Conservation (phyloP, 2,888 invertebrate species). For the Pasiphila rectangulata region DNA sequence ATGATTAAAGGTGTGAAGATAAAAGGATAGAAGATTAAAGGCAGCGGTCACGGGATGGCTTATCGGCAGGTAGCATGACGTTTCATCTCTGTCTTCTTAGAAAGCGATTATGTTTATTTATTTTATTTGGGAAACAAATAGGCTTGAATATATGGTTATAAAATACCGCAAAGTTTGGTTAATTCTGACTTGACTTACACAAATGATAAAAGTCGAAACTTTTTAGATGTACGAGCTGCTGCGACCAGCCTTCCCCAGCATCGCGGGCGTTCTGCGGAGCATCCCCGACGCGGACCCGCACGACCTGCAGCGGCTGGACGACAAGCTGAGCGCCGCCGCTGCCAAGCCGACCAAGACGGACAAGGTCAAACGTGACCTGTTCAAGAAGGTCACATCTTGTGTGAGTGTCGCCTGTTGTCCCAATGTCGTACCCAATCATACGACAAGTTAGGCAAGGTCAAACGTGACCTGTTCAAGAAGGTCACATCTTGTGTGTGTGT, state of each 20-base stretch:
- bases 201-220: background rate
- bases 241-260: constrained; percentile 87
- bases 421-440: too few species aligned
- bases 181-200: too few species aligned
- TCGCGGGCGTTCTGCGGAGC: constrained; percentile 86
- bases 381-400: constrained; percentile 92
- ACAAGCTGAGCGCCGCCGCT: constrained; percentile 84
- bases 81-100: too few species aligned
- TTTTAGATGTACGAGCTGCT: constrained; percentile 86
- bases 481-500: constrained; percentile 87
- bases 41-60: too few species aligned
- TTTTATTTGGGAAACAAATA: too few species aligned
- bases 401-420: too few species aligned
- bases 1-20: too few species aligned
- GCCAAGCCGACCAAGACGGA: constrained; percentile 90
- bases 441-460: constrained; percentile 93
- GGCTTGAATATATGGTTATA: constrained; percentile 33
- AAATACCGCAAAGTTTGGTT: too few species aligned
- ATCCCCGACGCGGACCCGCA: constrained; percentile 91
- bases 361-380: constrained; percentile 93
- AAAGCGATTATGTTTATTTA: too few species aligned
- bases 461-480: constrained; percentile 94
- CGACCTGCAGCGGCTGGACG: constrained; percentile 92
- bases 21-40: too few species aligned
- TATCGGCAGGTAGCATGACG: too few species aligned